These are phyloP conservation scores for Hofmannophila pseudospretella DNA, from an alignment of 2,888 invertebrate species.

Conservation along the genomic window DNA sequence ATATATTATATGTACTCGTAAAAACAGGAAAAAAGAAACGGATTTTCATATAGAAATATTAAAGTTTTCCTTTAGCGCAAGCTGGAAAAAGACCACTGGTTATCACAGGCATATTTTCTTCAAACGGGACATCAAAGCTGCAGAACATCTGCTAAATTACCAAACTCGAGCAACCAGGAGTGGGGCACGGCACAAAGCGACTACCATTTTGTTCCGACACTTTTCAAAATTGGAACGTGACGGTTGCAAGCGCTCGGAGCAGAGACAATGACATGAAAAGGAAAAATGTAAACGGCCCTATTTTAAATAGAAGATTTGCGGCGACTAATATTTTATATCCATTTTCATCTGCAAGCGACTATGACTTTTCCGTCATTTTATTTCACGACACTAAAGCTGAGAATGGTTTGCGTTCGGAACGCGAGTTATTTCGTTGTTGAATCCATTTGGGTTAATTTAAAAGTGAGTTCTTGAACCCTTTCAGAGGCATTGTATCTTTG, in stretches of 20 bases:
- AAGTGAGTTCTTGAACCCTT: slow-evolving; percentile 79
- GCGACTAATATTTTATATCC: slow-evolving; percentile 59
- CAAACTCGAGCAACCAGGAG: slow-evolving; percentile 50
- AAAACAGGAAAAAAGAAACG: no score
- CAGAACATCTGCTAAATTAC: slow-evolving; percentile 71
- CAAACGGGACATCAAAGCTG: slow-evolving; percentile 57
- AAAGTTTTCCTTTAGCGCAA: neutral
- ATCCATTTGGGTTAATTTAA: slow-evolving; percentile 67
- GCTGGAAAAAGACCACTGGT: neutral
- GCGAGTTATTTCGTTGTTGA: slow-evolving; percentile 43
- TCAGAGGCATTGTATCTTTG: slow-evolving; percentile 79
- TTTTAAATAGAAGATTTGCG: slow-evolving; percentile 67
- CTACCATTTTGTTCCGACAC: slow-evolving; percentile 77
- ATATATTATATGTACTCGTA: no score
- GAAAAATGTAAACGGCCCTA: slow-evolving; percentile 77
- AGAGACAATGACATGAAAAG: slow-evolving; percentile 78
- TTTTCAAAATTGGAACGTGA: slow-evolving; percentile 78
- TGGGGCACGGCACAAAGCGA: slow-evolving; percentile 65
- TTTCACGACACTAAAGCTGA: slow-evolving; percentile 26
- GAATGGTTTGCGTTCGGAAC: slow-evolving; percentile 30
- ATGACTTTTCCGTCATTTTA: slow-evolving; percentile 11
- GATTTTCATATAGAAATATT: neutral
- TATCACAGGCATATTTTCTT: slow-evolving; percentile 26
- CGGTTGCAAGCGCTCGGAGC: slow-evolving; percentile 74
- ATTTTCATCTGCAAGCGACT: slow-evolving; percentile 34